phyloP scores from a whole-genome alignment of 2,113 vertebrate species.

The Osmerus eperlanus region DNA sequence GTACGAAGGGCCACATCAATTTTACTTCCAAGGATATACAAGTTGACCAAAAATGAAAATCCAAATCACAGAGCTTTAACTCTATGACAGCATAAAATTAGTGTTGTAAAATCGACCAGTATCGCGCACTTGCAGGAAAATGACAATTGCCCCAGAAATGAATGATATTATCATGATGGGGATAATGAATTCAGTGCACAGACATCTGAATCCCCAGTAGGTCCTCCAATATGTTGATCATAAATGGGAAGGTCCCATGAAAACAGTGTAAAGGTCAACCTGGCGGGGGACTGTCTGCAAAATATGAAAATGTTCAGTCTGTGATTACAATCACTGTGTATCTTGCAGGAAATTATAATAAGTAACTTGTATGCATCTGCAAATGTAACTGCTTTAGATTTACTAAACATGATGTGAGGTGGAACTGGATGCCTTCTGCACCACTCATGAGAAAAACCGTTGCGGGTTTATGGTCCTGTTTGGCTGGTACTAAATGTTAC shows the following conservation, averaged over 20 bases:
- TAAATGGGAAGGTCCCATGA: conserved; percentile 46
- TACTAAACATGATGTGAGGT: conserved; percentile 4
- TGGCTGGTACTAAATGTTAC: too few species aligned
- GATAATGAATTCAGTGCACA: conserved; percentile 34
- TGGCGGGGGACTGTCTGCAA: conserved; percentile 59
- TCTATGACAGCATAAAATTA: not conserved
- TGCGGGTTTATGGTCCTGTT: too few species aligned
- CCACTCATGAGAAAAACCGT: not conserved
- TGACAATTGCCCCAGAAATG: not conserved
- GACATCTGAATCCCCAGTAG: conserved; percentile 38
- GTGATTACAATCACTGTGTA: conserved; percentile 56
- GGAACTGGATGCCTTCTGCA: not conserved
- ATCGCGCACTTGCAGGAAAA: not conserved
- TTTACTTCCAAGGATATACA: not conserved
- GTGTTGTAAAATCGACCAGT: not conserved
- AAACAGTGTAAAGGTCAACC: conserved; percentile 63
- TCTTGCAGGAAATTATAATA: conserved; percentile 45
- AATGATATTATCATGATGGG: conserved; percentile 17
- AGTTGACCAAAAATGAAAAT: not conserved
- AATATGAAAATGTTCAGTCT: conserved; percentile 69
- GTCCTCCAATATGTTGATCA: conserved; percentile 54
- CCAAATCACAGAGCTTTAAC: not conserved
- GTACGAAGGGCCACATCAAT: too few species aligned
- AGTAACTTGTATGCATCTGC: conserved; percentile 38
- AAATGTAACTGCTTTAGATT: conserved; percentile 24